Base-by-base conservation (phyloP, 2,113 vertebrate genomes). In the Phalacrocorax pelagicus region DNA sequence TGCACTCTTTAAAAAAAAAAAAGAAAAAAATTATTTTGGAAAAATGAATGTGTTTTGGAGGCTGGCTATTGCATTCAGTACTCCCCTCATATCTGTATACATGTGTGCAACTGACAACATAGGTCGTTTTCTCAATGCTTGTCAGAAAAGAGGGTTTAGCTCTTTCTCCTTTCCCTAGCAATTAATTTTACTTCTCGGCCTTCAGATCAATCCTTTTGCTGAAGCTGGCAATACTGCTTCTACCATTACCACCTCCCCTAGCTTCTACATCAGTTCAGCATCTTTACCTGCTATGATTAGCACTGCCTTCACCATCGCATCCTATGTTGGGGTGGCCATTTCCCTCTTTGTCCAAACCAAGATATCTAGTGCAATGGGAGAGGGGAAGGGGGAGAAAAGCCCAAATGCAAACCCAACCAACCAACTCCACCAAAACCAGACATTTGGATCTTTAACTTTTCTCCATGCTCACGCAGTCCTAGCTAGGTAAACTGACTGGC, bases 331-430 rank as follows among this genome's bases (percentile, higher is more conserved):
- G 22, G 40, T 67, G 36, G 38, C 30, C 12, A 18, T 49, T 87
- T 67, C 34, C 36, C 36, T 62, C 61, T 63, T 32, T 73, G 32
- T 46, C 49, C 72, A 84, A 58, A 69, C 27, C 34, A 69, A 54
- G 58, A 36, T 51, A 71, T 14, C 16, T 44, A 20, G 59, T 82
- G 27, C 47, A 73, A 7, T 7, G 14, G 32, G 47, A 61, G 46
- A 46, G 22, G 29, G 40, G 13, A 42, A 40, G 8, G 0, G 12
- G n/a, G 12, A 6, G 3, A 2, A 23, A 27, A 10, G 11, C 5
- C 22, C 21, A 66, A n/a, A 67, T 23, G 22, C 4, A 29, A 90
- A 86, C 30, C 2, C 22, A 70, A 32, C 3, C 22, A 38, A 70
- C 15, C 17, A 5, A 3, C 3, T 22, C 29, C 24, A 46, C 10